Evolutionary conservation across 2,113 vertebrate genomes (phyloP), one percentile per base, ranked within the genome.

Genomic region (Paraplagusia blochii): DNA sequence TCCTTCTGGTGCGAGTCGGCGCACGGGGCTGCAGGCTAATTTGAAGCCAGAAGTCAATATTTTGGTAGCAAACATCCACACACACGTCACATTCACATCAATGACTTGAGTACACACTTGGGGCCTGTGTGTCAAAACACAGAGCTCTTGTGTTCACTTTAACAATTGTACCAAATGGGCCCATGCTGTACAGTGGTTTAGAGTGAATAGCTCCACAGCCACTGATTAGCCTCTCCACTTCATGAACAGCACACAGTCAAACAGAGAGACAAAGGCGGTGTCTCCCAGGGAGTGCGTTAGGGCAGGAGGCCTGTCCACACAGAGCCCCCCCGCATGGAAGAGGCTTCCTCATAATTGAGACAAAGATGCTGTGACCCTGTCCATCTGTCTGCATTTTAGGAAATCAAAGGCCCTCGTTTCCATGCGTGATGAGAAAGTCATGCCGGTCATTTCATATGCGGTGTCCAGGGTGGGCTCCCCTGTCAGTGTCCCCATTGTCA

Each of bases 301-400:
- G 74, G 63, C 65, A 54, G 63, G 50, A 79, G 77, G 65, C 60
- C 67, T 53, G 75, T 76, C 74, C 74, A 70, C 62, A 56, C 75
- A 47, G 45, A 36, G 52, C 65, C 76, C 82, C 84, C 80, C 86
- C 79, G 85, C 58, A 76, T 87, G 85, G 85, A 87, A 74, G 79
- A 29, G 84, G 66, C 66, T 77, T 89, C 90, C 90, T 92, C 89
- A 92, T 89, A 86, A 88, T 86, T 88, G 73, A 86, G 88, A 90
- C 89, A 91, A 85, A 89, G 86, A 80, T 85, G 77, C 80, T 47
- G 72, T 86, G 88, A 88, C 84, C 80, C 72, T 59, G 74, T 84
- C 80, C 85, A 77, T 90, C 90, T 91, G 87, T 87, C 88, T 80
- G 70, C 80, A 44, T 86, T 85, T 75, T 58, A 59, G 71, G 79